Evolutionary conservation across 2,113 vertebrate species (phyloP).

Genomic region (Cyprinodon brontotheroides): DNA sequence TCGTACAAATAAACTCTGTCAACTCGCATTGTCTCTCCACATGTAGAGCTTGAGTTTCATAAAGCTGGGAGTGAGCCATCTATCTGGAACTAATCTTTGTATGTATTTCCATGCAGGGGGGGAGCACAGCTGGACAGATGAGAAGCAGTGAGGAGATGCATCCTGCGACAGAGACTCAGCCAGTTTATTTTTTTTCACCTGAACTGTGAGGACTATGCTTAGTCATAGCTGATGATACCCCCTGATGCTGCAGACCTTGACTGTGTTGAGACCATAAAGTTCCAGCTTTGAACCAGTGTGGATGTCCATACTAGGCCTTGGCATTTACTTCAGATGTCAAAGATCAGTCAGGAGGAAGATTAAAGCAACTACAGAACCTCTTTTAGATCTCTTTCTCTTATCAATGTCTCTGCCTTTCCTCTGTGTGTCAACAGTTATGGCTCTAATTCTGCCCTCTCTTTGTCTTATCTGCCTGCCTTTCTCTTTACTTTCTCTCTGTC

Average conservation of each 20-base stretch:
- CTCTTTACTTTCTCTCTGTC: background rate
- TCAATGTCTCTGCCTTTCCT: constrained; percentile 26
- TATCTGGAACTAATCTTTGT: constrained; percentile 56
- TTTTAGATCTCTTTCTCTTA: constrained; percentile 6
- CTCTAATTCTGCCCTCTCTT: constrained; percentile 7
- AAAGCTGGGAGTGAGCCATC: constrained; percentile 39
- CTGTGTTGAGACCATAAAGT: constrained; percentile 31
- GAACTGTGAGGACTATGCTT: constrained; percentile 1
- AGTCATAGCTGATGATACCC: constrained; percentile 25
- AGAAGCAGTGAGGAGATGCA: constrained; percentile 17
- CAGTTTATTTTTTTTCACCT: background rate
- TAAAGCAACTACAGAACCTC: background rate
- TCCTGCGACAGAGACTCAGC: background rate
- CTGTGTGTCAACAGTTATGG: constrained; percentile 15
- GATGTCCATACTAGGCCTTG: constrained; percentile 59
- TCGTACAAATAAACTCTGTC: constrained; percentile 47
- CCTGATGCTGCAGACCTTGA: constrained; percentile 13
- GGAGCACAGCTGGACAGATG: constrained; percentile 29
- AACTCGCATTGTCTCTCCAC: constrained; percentile 24
- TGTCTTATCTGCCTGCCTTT: constrained; percentile 24
- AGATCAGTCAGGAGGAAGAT: constrained; percentile 30
- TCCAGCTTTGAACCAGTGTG: constrained; percentile 22
- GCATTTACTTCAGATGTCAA: constrained; percentile 21
- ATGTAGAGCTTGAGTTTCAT: constrained; percentile 45
- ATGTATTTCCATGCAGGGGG: constrained; percentile 29